Evolutionary conservation across 2,797 vertebrate species (phyloP).

Genomic region (Microchirus variegatus): DNA sequence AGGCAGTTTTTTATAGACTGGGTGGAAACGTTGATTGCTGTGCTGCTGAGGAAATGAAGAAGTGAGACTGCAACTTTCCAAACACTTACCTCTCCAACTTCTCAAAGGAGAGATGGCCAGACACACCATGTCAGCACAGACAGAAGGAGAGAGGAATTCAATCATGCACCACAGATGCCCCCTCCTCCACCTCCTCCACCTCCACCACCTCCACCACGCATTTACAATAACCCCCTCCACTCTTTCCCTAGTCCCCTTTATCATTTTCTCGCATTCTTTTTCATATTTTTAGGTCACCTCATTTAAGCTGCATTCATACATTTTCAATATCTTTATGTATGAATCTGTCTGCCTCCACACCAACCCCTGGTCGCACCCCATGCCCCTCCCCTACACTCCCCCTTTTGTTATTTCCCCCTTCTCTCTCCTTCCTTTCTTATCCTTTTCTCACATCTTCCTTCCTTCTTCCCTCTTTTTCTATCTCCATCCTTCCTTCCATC

Average conservation of each 20-base stretch:
- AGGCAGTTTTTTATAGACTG: not conserved
- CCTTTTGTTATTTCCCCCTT: slow-evolving; percentile 9
- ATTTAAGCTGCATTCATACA: slow-evolving; percentile 87
- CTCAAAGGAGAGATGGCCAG: slow-evolving; percentile 70
- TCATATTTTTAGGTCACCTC: slow-evolving; percentile 75
- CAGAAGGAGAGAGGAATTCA: slow-evolving; percentile 58
- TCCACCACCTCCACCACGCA: no score
- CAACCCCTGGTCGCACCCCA: not conserved
- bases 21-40: slow-evolving; percentile 39
- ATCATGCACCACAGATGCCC: slow-evolving; percentile 47
- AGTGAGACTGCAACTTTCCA: slow-evolving; percentile 63
- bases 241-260: slow-evolving; percentile 39
- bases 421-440: slow-evolving; percentile 19
- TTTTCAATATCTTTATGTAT: slow-evolving; percentile 88
- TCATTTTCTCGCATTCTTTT: slow-evolving; percentile 65
- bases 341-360: slow-evolving; percentile 61
- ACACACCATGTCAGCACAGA: slow-evolving; percentile 57
- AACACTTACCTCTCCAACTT: slow-evolving; percentile 51
- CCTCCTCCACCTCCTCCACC: not conserved
- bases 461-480: slow-evolving; percentile 24
- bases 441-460: slow-evolving; percentile 45
- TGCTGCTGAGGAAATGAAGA: slow-evolving; percentile 56
- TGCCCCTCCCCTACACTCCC: slow-evolving; percentile 21
- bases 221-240: slow-evolving; percentile 1
- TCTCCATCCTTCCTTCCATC: slow-evolving; percentile 34